Evolutionary conservation across 1,140 invertebrate species (phyloP).

Genomic region (Drosophila sucinea): DNA sequence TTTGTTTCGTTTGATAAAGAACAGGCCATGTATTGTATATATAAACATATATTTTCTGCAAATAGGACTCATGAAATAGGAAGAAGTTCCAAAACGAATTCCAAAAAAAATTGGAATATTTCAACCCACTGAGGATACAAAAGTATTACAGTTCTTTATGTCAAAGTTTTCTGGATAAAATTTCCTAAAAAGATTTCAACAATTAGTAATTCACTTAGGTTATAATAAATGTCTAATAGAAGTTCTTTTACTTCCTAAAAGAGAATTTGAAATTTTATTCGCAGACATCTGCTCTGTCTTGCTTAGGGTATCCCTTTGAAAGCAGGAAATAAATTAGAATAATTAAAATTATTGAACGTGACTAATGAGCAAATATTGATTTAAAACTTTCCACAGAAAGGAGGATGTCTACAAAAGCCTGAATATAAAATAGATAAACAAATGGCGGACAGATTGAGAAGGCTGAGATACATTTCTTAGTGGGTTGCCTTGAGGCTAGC

Average conservation of each 20-base stretch:
- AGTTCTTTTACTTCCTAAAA: background rate
- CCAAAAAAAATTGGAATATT: too few species aligned
- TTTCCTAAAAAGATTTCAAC: too few species aligned
- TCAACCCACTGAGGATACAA: too few species aligned
- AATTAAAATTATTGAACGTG: constrained; percentile 73
- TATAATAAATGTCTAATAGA: background rate
- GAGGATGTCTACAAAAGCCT: constrained; percentile 29
- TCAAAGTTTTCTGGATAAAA: too few species aligned
- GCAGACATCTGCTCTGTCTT: constrained; percentile 6
- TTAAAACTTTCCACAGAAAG: constrained; percentile 34
- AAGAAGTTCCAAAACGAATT: too few species aligned
- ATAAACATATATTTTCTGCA: too few species aligned
- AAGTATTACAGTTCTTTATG: too few species aligned
- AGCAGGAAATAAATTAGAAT: constrained; percentile 48
- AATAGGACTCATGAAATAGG: too few species aligned
- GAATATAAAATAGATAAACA: constrained; percentile 63
- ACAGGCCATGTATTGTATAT: too few species aligned
- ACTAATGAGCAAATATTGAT: constrained; percentile 79
- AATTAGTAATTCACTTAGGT: too few species aligned
- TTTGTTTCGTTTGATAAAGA: too few species aligned
- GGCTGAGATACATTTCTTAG: background rate
- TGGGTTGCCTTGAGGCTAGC: constrained; percentile 33
- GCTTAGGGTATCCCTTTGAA: background rate
- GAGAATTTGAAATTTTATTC: background rate
- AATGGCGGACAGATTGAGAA: constrained; percentile 31